Base-by-base conservation (phyloP, 2,797 vertebrate species). In the Acanthurus tractus region DNA sequence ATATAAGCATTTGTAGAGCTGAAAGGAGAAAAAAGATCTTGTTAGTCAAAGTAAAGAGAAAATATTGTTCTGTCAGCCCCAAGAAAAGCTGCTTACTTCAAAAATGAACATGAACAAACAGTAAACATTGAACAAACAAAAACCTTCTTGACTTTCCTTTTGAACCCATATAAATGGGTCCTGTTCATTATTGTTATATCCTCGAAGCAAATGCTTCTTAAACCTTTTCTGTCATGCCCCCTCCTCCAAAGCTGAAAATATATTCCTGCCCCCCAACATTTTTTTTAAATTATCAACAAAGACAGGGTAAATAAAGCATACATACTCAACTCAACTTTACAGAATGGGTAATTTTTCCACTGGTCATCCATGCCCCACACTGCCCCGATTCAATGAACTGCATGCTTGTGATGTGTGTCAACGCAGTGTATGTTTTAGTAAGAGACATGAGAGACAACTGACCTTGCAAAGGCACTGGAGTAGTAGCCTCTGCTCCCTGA, bases 1-100 rank as follows among this genome's bases (percentile, higher is more conserved):
- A 99, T 99, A 86, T 99, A 99, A 8, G 98, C 98, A 89, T 99
- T 99, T 81, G 98, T 99, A 73, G 98, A 99, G 93, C 98, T 99
- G 93, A 88, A 69, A 56, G 34, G 36, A 61, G 52, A 52, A 20
- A 62, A 77, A 45, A 49, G 1, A 70, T 1, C 0, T 42, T 18
- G 18, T 82, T 53, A 66, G 46, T 76, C 14, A 57, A 52, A 23
- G 1, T 1, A 53, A 23, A 55, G 4, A 70, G 17, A 53, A 42
- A 74, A 86, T 34, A 56, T 8, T 69, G 40, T 54, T 59, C 25
- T 61, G 10, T 56, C 11, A 12, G 18, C 13, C 6, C 5, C 15
- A 49, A 53, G 12, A 63, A 22, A 29, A 23, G 18, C 11, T 14
- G 14, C 8, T 29, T 40, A 17, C 2, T 73, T 81, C 1, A 55